A percentile compares a stretch with the other conserved stretches of the same genome.
Evolutionary conservation across 30 jellyfish, hydroid and myxozoan genomes (phyloP).

Genomic region (Aurelia sp.): DNA sequence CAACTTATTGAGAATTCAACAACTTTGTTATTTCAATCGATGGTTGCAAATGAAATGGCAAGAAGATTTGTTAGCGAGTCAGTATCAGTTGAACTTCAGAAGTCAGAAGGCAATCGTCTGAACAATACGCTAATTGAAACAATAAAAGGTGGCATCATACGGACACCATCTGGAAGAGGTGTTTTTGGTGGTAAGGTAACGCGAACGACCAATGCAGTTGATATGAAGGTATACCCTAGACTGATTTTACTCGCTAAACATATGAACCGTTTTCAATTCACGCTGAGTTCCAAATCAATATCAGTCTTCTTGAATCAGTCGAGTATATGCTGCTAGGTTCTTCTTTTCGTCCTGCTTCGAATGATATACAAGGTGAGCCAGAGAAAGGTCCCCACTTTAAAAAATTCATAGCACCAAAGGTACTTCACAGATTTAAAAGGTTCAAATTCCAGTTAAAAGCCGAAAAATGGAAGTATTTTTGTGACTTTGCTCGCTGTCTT

Average conservation of each 20-base stretch:
- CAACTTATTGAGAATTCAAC: constrained; percentile 26
- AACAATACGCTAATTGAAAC: constrained; percentile 20
- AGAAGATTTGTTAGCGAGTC: constrained; percentile 29
- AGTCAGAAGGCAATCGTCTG: constrained; percentile 23
- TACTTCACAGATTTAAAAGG: too few species aligned
- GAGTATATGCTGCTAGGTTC: too few species aligned
- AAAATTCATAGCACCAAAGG: too few species aligned
- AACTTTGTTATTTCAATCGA: constrained; percentile 11
- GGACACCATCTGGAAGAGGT: constrained; percentile 36
- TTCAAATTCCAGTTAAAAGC: too few species aligned
- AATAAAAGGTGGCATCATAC: constrained; percentile 28
- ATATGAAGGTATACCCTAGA: constrained; percentile 7
- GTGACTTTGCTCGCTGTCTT: too few species aligned
- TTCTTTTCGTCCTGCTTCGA: too few species aligned
- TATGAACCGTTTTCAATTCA: too few species aligned
- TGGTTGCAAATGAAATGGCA: constrained; percentile 47
- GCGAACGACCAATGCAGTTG: constrained; percentile 15
- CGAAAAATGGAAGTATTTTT: too few species aligned
- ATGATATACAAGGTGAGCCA: too few species aligned
- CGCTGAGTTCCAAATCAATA: too few species aligned
- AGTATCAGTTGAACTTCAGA: constrained; percentile 31
- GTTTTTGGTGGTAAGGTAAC: constrained; percentile 7
- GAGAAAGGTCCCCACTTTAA: too few species aligned
- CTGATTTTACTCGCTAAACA: not conserved
- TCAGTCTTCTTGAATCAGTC: too few species aligned